Evolutionary conservation across 1,140 invertebrate genomes (phyloP), one percentile per base, ranked within the genome.

Genomic region (Colletes latitarsis): DNA sequence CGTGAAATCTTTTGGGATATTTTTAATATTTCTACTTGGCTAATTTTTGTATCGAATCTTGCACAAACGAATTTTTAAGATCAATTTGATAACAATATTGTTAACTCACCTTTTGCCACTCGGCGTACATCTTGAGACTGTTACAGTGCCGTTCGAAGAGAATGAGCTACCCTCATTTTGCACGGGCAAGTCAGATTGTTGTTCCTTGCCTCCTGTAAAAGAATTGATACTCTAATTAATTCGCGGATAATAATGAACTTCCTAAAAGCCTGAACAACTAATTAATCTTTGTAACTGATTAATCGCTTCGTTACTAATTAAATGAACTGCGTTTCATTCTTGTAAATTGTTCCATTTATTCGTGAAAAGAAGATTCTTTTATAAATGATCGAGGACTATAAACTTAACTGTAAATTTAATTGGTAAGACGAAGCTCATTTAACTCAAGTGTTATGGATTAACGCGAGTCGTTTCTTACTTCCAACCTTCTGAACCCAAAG

Each of bases 71-170:
- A 30, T 30, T 30, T 30, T 30, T 30, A 30, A 30, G 1, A 30
- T 30, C 30, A 30, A 30, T 30, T 9, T 10, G 62, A 41, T 1
- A 30, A 15, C 0, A 21, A 41, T 8, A 39, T 39, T 64, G 14
- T 3, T 39, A 15, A 73, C 85, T 93, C 74, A 93, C 92, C 92
- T 91, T 92, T 76, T 92, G 91, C 92, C 92, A 93, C 79, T 93
- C 92, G 82, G 84, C 84, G 85, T 90, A 87, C 92, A 93, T 93
- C 72, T 89, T 91, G 83, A 79, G 76, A 82, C 67, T 66, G 81
- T 89, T 88, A 88, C 83, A 86, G 83, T 63, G 43, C 70, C 64
- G 77, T 77, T 71, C 81, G 84, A 82, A 70, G 78, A 71, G 81
- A 87, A 88, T 74, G 60, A 77, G 70, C 67, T 87, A 80, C 89